phyloP scores from a whole-genome alignment of 2,113 vertebrate species.

The Lichenostomus cassidix region DNA sequence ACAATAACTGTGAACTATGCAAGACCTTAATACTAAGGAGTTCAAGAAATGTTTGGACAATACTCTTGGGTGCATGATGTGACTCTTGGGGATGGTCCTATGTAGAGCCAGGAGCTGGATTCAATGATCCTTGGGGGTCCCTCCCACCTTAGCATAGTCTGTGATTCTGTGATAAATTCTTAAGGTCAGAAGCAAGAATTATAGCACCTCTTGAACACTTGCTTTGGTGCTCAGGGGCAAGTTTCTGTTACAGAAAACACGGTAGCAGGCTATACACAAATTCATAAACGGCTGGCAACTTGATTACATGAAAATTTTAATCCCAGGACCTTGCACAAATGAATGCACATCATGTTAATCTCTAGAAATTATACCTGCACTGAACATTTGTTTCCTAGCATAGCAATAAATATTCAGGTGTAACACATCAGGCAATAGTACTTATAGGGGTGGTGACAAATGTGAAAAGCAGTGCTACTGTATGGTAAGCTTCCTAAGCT shows the following conservation, averaged over 20 bases:
- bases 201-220: neutral
- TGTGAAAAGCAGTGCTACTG: neutral
- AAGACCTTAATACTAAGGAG: neutral
- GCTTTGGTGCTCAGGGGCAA: neutral
- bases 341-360: neutral
- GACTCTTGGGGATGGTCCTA: neutral
- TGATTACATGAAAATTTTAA: neutral
- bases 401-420: neutral
- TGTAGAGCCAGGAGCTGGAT: neutral
- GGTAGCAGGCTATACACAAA: neutral
- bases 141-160: neutral
- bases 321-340: neutral
- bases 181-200: neutral
- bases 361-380: neutral
- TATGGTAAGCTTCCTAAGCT: rapidly evolving
- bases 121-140: no score
- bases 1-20: neutral
- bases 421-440: neutral
- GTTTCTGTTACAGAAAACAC: neutral
- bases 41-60: neutral
- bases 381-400: neutral
- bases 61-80: rapidly evolving
- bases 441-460: neutral
- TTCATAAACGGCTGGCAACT: neutral
- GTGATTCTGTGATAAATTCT: neutral